phyloP scores from a whole-genome alignment of 30 jellyfish, hydroid and myxozoan species.

The Hydractinia symbiolongicarpus region DNA sequence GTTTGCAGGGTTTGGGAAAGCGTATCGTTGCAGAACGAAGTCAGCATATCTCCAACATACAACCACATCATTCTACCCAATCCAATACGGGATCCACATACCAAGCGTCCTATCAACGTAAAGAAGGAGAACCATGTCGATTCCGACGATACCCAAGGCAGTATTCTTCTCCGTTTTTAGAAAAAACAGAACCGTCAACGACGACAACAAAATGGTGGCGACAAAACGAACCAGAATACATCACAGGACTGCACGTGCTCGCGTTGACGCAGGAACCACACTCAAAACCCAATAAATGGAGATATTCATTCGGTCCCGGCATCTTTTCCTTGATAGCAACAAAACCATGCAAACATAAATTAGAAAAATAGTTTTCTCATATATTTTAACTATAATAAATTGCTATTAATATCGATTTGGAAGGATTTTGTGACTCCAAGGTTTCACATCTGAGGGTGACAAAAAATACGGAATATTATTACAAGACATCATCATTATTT shows the following conservation, averaged over 20 bases:
- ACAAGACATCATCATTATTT: too few relatives aligned
- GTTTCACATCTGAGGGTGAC: too few relatives aligned
- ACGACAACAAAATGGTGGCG: conserved; percentile 10
- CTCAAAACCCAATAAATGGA: conserved; percentile 15
- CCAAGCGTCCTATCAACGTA: too few relatives aligned
- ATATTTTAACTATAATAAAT: not conserved
- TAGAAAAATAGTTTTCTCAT: not conserved
- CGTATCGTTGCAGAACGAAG: not conserved
- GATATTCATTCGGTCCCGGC: conserved; percentile 2
- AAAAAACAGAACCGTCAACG: not conserved
- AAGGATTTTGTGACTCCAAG: too few relatives aligned
- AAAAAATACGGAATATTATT: too few relatives aligned
- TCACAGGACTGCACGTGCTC: conserved; percentile 1
- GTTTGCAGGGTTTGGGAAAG: conserved; percentile 9
- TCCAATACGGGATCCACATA: too few relatives aligned
- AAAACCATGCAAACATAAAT: not conserved
- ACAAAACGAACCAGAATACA: not conserved
- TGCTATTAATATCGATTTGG: too few relatives aligned
- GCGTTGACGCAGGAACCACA: conserved; percentile 12
- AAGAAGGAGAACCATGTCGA: too few relatives aligned
- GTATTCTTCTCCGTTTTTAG: not conserved
- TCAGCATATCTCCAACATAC: too few relatives aligned
- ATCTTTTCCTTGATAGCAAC: conserved; percentile 9
- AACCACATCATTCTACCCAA: too few relatives aligned
- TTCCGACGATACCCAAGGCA: too few relatives aligned